A percentile compares a stretch with the other conserved stretches of the same genome.
Evolutionary conservation across 1,140 invertebrate genomes (phyloP).

Genomic region (Druon quercuslanigerum): DNA sequence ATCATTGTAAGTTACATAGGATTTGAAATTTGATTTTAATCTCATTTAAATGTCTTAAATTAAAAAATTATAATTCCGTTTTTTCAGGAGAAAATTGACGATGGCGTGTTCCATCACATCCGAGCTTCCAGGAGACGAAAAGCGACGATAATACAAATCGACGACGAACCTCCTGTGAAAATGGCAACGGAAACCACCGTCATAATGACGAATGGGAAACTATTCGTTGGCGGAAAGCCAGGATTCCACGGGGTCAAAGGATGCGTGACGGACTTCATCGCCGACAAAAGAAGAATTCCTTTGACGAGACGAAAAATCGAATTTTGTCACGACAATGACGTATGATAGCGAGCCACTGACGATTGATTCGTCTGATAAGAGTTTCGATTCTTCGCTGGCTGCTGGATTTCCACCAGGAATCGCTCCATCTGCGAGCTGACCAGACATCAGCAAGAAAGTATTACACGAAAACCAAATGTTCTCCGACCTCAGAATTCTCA

Average conservation of each 20-base stretch:
- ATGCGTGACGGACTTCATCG: conserved; percentile 79
- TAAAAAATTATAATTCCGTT: conserved; percentile 31
- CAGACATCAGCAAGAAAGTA: conserved; percentile 15
- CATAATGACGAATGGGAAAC: conserved; percentile 70
- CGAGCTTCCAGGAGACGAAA: conserved; percentile 72
- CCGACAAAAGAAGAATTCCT: conserved; percentile 75
- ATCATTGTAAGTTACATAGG: no score
- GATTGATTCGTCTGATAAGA: conserved; percentile 1
- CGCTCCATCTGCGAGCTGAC: neutral
- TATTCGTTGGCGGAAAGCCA: conserved; percentile 72
- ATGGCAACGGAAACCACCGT: conserved; percentile 61
- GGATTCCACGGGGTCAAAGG: conserved; percentile 80
- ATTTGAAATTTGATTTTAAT: no score
- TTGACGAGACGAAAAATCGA: conserved; percentile 70
- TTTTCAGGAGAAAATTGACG: conserved; percentile 76
- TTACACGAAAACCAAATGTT: conserved; percentile 15
- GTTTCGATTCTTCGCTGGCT: neutral
- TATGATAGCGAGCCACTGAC: conserved; percentile 65
- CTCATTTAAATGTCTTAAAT: no score
- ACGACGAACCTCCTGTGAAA: conserved; percentile 72
- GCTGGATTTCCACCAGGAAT: neutral
- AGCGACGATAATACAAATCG: conserved; percentile 77
- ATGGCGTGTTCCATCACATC: conserved; percentile 69
- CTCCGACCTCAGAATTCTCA: conserved; percentile 14
- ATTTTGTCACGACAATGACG: conserved; percentile 75